Conservation (phyloP, 2,797 vertebrate genomes). For the Florisuga fusca region DNA sequence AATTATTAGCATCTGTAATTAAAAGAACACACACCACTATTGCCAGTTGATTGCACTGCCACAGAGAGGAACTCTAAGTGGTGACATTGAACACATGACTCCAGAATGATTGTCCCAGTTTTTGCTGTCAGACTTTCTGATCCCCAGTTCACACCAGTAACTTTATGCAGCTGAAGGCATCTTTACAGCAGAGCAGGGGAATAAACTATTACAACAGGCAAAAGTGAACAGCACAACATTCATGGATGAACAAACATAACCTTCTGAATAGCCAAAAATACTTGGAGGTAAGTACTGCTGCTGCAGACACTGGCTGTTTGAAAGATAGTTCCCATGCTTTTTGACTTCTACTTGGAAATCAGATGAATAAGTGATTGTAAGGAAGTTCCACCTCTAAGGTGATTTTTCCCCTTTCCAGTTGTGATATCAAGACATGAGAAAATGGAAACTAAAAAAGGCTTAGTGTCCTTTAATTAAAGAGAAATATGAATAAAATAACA, state of each 20-base stretch:
- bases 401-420: not conserved
- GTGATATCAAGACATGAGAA: not conserved
- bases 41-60: conserved; percentile 8
- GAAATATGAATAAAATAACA: not conserved
- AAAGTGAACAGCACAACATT: not conserved
- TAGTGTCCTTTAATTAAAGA: not conserved
- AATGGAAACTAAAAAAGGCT: not conserved
- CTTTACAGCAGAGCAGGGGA: conserved; percentile 9
- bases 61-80: not conserved
- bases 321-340: not conserved
- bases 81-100: conserved; percentile 2
- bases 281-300: not conserved
- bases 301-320: not conserved
- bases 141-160: conserved; percentile 22
- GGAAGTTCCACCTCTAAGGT: not conserved
- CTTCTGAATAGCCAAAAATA: not conserved
- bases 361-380: not conserved
- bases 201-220: conserved; percentile 7
- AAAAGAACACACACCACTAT: not conserved
- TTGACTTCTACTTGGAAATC: not conserved
- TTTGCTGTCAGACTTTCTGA: conserved; percentile 22
- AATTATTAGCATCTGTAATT: conserved; percentile 47
- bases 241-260: not conserved
- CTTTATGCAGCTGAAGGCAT: conserved; percentile 22
- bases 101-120: conserved; percentile 20